Base-by-base conservation (phyloP, 1,140 invertebrate species). In the Papilio machaon region DNA sequence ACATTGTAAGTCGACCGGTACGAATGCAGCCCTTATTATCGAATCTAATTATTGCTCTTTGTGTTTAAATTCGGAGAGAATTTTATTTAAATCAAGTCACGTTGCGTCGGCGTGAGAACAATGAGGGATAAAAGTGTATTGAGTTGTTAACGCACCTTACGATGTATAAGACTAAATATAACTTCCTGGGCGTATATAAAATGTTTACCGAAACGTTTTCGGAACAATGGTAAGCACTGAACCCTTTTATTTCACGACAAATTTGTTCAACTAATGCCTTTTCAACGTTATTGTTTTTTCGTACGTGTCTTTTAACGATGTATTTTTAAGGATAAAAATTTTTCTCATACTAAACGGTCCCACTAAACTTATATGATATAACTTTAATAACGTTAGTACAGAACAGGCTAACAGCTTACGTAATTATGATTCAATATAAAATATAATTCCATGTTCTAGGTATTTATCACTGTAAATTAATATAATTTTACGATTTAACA, bases 11-110 rank as follows among this genome's bases (percentile, higher is more conserved):
- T 87, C 85, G 85, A 86, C 86, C 82, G 83, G 86, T 86, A 85
- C 86, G 85, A 88, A 90, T 83, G 86, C 81, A 87, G 82, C 85
- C 85, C 86, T 91, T 92, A 91, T 91, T 90, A 93, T 91, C 86
- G 91, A 84, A 89, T 90, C 89, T 94, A 94, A 94, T 94, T 93
- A 94, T 94, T 91, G 85, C 85, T 90, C 91, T 92, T 93, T 94
- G 91, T 93, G 90, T 91, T 92, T 87, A 92, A 92, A 92, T 91
- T 91, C 83, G 85, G 86, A 85, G 85, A 85, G 88, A 84, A 90
- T 92, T 92, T 90, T 91, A 94, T 94, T 94, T 86, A 92, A 94
- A 93, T 91, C 85, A 87, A 89, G 89, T 88, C 91, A 91, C 88
- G 91, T 89, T 81, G 85, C 83, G 84, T 86, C 83, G 90, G 87